Evolutionary conservation across 2,113 vertebrate species (phyloP), one percentile per base, ranked within the genome.

Genomic region (Bombycilla garrulus): DNA sequence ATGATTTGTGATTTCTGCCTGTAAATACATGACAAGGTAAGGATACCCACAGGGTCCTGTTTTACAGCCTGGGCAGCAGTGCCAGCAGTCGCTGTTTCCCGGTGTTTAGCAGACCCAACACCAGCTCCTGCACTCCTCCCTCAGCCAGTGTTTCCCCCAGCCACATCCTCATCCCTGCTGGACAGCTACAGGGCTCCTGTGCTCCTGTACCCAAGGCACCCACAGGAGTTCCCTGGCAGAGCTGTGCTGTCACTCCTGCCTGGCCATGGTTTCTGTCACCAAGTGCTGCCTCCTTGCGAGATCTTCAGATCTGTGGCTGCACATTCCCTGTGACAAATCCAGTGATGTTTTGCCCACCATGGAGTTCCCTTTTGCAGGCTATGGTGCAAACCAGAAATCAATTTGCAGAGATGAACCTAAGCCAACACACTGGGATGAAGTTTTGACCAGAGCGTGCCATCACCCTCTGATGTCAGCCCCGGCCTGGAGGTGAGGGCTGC

Each of bases 301-400:
- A 19, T 9, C 64, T 57, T 31, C 51, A 28, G 19, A 7, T n/a
- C 8, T 7, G 24, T 17, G 15, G 6, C 70, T 36, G 33, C 14
- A 4, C 1, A 10, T 13, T 22, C 33, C 15, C 33, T 5, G 19
- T 9, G 44, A 45, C 12, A 77, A 73, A 47, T 2, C 28, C 3
- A 0, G 29, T 0, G 25, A 23, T 2, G 10, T 20, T 62, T 54
- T 45, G 12, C 29, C 61, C 2, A 0, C 13, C 6, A 15, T 1
- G 0, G 25, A 11, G 22, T 19, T 80, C 7, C 33, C 33, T 50
- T 50, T 35, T 15, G 42, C 29, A 54, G 35, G 33, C 25, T 24
- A 14, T n/a, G 29, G 10, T 24, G 9, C 9, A 33, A 57, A 36
- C 10, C 23, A n/a, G 35, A 62, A 6, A 15, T 11, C 22, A 25